These are phyloP conservation scores for Tangara arthus DNA, from an alignment of 2,797 vertebrate species.

Conservation along the genomic window DNA sequence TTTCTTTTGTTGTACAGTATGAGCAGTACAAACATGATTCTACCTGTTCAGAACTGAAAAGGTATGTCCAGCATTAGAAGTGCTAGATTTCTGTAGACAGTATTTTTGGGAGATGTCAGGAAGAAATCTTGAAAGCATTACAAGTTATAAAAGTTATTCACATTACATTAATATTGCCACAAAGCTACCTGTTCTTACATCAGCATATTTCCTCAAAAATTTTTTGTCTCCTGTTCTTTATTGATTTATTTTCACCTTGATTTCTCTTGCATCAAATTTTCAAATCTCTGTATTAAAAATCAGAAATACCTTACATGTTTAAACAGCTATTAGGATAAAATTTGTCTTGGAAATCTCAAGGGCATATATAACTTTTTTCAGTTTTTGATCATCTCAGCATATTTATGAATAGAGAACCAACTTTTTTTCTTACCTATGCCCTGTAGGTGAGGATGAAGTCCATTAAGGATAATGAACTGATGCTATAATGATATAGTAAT, in stretches of 20 bases:
- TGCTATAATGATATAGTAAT: background rate
- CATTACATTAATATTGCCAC: background rate
- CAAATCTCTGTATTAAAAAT: background rate
- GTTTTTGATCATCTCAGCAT: background rate
- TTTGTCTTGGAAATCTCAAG: background rate
- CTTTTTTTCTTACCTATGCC: background rate
- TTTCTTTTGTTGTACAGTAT: background rate
- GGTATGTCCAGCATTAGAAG: background rate
- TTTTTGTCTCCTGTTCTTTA: background rate
- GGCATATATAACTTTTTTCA: background rate
- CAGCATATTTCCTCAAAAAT: background rate
- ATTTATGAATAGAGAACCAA: background rate
- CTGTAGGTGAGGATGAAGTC: background rate
- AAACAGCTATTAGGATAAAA: background rate
- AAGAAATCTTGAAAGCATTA: background rate
- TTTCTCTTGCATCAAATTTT: background rate
- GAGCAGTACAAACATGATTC: background rate
- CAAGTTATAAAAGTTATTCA: background rate
- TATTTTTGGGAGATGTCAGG: background rate
- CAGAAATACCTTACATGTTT: background rate
- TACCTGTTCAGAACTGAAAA: background rate
- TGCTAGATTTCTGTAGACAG: background rate
- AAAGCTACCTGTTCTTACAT: background rate
- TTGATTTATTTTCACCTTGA: background rate
- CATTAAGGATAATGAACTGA: background rate